These are phyloP conservation scores for Epizoanthus ramosus DNA, from an alignment of 92 coral and sea anemone genomes.

Conservation along the genomic window DNA sequence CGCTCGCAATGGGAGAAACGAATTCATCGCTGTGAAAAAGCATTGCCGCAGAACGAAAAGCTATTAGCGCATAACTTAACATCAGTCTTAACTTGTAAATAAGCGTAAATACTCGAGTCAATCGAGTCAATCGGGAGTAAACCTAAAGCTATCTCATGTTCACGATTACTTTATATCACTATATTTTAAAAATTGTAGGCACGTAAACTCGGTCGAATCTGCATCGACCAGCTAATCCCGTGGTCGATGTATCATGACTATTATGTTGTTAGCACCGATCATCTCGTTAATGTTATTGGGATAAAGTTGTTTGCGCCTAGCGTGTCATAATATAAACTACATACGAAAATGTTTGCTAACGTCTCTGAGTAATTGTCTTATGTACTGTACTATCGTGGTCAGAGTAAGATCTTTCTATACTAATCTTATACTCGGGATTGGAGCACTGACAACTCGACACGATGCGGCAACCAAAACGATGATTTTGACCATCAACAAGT, in stretches of 20 bases:
- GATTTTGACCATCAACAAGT: slow-evolving; percentile 1
- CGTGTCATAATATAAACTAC: not conserved
- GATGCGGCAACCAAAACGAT: slow-evolving; percentile 1
- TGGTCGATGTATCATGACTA: not conserved
- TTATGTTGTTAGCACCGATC: not conserved
- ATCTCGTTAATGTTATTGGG: slow-evolving; percentile 6
- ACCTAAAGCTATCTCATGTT: too few relatives aligned
- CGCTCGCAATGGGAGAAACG: not conserved
- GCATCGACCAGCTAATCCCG: not conserved
- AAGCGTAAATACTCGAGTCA: not conserved
- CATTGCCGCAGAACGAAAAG: not conserved
- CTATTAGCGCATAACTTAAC: not conserved
- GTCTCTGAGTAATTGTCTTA: not conserved
- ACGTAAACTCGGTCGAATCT: too few relatives aligned
- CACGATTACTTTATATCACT: too few relatives aligned
- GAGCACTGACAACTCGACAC: not conserved
- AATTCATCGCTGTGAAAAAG: not conserved
- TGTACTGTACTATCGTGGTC: not conserved
- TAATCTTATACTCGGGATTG: too few relatives aligned
- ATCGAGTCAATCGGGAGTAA: not conserved
- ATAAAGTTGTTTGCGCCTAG: not conserved
- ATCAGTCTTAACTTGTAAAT: slow-evolving; percentile 12
- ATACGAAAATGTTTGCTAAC: slow-evolving; percentile 17
- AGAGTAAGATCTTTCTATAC: too few relatives aligned
- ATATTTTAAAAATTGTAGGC: too few relatives aligned